Conservation (phyloP, 2,888 invertebrate species). For the Ichneumoninae sp. region DNA sequence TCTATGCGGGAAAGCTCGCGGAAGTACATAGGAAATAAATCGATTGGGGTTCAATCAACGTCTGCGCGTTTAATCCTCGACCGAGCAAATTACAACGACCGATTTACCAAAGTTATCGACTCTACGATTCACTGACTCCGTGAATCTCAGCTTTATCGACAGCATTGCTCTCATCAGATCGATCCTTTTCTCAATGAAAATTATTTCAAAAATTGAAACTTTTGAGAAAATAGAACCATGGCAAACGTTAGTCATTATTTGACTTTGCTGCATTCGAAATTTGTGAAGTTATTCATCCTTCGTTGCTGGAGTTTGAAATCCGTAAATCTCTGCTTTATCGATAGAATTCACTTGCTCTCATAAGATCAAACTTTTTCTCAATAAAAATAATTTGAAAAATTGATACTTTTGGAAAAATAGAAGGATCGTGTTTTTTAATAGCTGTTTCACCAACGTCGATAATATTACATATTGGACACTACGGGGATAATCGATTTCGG, state of each 20-base stretch:
- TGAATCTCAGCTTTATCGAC: not conserved
- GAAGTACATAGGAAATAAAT: constrained; percentile 10
- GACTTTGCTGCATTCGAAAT: not conserved
- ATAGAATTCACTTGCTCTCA: not conserved
- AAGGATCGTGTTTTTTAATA: not conserved
- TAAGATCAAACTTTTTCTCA: not conserved
- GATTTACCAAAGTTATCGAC: not conserved
- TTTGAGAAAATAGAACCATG: not conserved
- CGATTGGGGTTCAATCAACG: constrained; percentile 13
- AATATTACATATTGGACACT: too few relatives aligned
- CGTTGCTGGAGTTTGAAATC: constrained; percentile 24
- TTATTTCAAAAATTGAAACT: not conserved
- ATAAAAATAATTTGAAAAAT: not conserved
- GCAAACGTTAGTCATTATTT: constrained; percentile 13
- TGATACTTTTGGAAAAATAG: not conserved
- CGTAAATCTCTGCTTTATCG: not conserved
- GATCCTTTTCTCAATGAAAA: not conserved
- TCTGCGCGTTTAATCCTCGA: not conserved
- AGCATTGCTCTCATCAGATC: not conserved
- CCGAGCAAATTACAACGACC: not conserved
- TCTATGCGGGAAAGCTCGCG: not conserved
- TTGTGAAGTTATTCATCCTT: constrained; percentile 16
- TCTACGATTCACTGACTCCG: not conserved
- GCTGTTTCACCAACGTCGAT: too few relatives aligned
- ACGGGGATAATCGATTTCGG: too few relatives aligned